phyloP scores from a whole-genome alignment of 2,888 invertebrate genomes.

The Timema podura region DNA sequence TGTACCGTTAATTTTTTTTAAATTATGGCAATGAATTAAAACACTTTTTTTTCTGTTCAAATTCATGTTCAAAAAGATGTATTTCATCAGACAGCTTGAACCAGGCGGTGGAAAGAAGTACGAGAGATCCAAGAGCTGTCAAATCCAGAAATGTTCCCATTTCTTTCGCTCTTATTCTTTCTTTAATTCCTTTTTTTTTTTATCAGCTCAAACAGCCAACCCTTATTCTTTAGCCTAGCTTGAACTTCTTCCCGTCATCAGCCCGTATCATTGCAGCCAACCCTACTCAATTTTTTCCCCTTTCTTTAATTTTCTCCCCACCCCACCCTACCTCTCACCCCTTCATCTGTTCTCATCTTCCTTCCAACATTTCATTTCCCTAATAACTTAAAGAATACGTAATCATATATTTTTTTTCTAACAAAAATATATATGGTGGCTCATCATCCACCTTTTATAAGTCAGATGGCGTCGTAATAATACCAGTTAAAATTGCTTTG shows the following conservation, averaged over 20 bases:
- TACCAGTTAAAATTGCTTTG: not conserved
- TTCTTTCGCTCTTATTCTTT: conserved; percentile 22
- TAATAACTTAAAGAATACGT: conserved; percentile 20
- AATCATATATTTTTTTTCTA: conserved; percentile 15
- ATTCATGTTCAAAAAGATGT: no score
- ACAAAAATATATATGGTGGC: no score
- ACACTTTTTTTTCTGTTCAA: no score
- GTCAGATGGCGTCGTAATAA: no score
- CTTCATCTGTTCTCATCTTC: conserved; percentile 12
- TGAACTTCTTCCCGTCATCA: conserved; percentile 14
- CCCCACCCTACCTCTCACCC: no score
- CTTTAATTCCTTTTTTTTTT: conserved; percentile 22
- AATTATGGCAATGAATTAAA: no score
- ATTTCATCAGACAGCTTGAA: no score
- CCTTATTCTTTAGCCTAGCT: conserved; percentile 3
- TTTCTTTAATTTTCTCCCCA: conserved; percentile 15
- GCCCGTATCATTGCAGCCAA: conserved; percentile 14
- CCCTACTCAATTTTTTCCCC: conserved; percentile 15
- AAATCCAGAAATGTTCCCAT: conserved; percentile 26
- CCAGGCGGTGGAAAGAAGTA: no score
- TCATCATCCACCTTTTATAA: no score
- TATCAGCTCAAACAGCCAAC: conserved; percentile 14
- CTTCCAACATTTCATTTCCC: conserved; percentile 18
- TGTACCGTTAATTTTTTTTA: no score
- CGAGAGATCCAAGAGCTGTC: conserved; percentile 32